Evolutionary conservation across 2,888 invertebrate genomes (phyloP).

Genomic region (Beris chalybata): DNA sequence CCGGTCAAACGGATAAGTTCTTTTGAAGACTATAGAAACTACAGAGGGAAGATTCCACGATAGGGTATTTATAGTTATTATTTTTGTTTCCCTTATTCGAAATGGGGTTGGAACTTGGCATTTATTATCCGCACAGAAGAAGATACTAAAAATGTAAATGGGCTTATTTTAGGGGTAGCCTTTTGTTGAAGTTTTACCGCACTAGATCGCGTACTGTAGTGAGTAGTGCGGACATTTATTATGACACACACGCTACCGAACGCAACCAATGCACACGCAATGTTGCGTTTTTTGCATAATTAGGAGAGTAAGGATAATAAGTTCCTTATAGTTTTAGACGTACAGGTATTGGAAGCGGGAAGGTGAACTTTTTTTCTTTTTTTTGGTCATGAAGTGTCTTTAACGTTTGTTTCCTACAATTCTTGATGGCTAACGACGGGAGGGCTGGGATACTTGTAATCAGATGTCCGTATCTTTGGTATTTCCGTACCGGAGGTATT

Average conservation of each 20-base stretch:
- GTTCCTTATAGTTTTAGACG: background rate
- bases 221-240: no score
- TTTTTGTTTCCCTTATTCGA: no score
- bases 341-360: conserved; percentile 18
- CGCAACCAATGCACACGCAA: conserved; percentile 32
- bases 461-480: conserved; percentile 21
- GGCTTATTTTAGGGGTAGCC: background rate
- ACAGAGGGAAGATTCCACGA: background rate
- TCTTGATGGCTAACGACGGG: conserved; percentile 7
- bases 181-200: background rate
- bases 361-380: conserved; percentile 14
- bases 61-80: conserved; percentile 3
- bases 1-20: no score
- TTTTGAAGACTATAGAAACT: no score
- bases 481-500: conserved; percentile 20
- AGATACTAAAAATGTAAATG: conserved; percentile 10
- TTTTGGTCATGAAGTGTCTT: conserved; percentile 27
- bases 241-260: conserved; percentile 23
- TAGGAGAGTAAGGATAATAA: conserved; percentile 17
- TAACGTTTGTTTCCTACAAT: conserved; percentile 21
- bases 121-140: background rate
- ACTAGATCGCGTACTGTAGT: no score
- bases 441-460: conserved; percentile 8
- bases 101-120: background rate
- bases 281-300: conserved; percentile 34